Base-by-base conservation (phyloP, 2,113 vertebrate species). In the Zosterops japonicus region DNA sequence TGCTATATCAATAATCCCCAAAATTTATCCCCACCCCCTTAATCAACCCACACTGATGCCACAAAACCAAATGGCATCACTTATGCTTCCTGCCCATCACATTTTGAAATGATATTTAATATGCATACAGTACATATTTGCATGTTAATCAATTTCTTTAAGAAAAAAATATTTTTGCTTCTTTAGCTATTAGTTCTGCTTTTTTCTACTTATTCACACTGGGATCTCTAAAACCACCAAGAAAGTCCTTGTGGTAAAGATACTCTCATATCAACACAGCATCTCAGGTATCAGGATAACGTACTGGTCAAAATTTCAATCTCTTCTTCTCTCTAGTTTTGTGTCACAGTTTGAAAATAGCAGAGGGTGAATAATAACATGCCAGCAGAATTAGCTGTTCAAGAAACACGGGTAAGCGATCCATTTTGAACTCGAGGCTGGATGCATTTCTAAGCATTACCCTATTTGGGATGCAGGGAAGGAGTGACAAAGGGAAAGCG, bases 51-150 rank as follows among this genome's bases (percentile, higher is more conserved):
- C 98, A 98, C 96, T 97, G 95, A 91, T 96, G 96, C 97, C 97
- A 97, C 97, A 97, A 96, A 97, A 98, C 97, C 97, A 97, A 97
- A 98, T 97, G 97, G 97, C 97, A 97, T 97, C 96, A 96, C 97
- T 97, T 97, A 95, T 97, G 97, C 90, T 97, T 98, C 97, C 95
- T 98, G 96, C 96, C 68, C 70, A 92, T 95, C 90, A 96, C 96
- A 97, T 97, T 96, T 95, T 96, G 93, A 97, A 98, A 96, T 95
- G 36, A 52, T 95, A 96, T 93, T 95, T 88, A 97, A 97, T 94
- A 97, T 86, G 95, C 93, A 97, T 94, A 90, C 93, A 93, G 97
- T 75, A 96, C 83, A 80, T 87, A 96, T 96, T 96, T 96, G 96
- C 93, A 97, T 95, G 96, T 89, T 91, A 94, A 96, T 97, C 92